These are phyloP conservation scores for Phyto melanocephala DNA, from an alignment of 2,888 invertebrate species.

Conservation along the genomic window DNA sequence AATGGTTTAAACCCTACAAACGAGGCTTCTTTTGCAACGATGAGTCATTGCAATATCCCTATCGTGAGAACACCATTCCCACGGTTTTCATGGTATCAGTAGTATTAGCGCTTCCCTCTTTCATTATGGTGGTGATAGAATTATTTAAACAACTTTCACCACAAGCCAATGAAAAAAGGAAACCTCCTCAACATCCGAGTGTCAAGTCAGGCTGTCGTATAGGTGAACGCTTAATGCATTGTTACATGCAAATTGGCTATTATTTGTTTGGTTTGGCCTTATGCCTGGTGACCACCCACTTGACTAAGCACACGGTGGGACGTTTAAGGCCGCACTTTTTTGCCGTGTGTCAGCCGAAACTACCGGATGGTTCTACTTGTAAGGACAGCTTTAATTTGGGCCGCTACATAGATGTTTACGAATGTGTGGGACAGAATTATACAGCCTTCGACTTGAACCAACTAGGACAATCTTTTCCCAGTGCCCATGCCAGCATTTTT, in stretches of 20 bases:
- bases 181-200: constrained; percentile 20
- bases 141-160: constrained; percentile 70
- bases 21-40: constrained; percentile 75
- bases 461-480: constrained; percentile 92
- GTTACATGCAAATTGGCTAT: constrained; percentile 72
- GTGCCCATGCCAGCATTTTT: constrained; percentile 93
- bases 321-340: constrained; percentile 74
- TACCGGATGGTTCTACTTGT: constrained; percentile 81
- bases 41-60: constrained; percentile 73
- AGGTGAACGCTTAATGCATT: constrained; percentile 69
- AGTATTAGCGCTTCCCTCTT: constrained; percentile 68
- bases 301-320: constrained; percentile 71
- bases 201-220: constrained; percentile 54
- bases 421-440: constrained; percentile 79
- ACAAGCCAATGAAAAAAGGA: constrained; percentile 41
- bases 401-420: constrained; percentile 86
- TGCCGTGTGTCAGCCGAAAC: constrained; percentile 87
- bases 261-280: constrained; percentile 73
- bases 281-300: constrained; percentile 70
- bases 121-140: constrained; percentile 72
- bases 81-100: constrained; percentile 64
- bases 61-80: constrained; percentile 68
- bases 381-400: constrained; percentile 81
- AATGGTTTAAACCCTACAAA: constrained; percentile 70
- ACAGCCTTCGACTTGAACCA: constrained; percentile 79